Conservation (phyloP, 2,797 vertebrate genomes). For the Takifugu rubripes region DNA sequence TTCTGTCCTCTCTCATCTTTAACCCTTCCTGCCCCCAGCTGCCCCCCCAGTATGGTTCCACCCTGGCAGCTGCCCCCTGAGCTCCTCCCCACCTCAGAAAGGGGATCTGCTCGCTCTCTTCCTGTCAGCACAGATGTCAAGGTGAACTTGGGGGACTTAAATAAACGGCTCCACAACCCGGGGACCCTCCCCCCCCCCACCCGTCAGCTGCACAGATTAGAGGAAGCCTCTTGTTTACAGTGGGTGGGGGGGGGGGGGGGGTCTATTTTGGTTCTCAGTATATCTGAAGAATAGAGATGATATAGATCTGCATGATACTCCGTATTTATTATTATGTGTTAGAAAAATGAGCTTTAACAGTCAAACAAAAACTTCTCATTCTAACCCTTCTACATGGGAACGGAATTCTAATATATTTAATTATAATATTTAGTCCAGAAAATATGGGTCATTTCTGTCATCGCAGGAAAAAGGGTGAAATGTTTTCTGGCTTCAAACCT, state of each 20-base stretch:
- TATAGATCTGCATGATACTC: not conserved
- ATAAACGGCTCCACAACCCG: slow-evolving; percentile 67
- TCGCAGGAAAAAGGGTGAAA: not conserved
- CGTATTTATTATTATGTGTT: not conserved
- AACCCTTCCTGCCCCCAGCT: slow-evolving; percentile 15
- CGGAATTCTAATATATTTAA: too few relatives aligned
- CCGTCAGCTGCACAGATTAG: slow-evolving; percentile 55
- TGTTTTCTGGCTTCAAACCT: not conserved
- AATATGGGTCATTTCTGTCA: too few relatives aligned
- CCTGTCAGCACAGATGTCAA: slow-evolving; percentile 81
- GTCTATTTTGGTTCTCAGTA: slow-evolving; percentile 43
- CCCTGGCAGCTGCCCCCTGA: slow-evolving; percentile 75
- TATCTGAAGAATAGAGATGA: slow-evolving; percentile 28
- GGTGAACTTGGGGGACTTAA: slow-evolving; percentile 80
- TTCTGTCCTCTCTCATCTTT: too few relatives aligned
- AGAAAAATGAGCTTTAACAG: too few relatives aligned
- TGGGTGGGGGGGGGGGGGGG: slow-evolving; percentile 16
- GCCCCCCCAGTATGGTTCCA: slow-evolving; percentile 51
- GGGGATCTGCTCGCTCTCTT: slow-evolving; percentile 73
- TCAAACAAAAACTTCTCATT: too few relatives aligned
- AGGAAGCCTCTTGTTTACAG: slow-evolving; percentile 66
- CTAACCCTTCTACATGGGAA: too few relatives aligned
- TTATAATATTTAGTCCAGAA: too few relatives aligned
- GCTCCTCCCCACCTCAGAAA: slow-evolving; percentile 74
- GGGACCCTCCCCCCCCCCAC: slow-evolving; percentile 24